Conservation (phyloP, 2,113 vertebrate genomes). For the Corythaeola cristata region DNA sequence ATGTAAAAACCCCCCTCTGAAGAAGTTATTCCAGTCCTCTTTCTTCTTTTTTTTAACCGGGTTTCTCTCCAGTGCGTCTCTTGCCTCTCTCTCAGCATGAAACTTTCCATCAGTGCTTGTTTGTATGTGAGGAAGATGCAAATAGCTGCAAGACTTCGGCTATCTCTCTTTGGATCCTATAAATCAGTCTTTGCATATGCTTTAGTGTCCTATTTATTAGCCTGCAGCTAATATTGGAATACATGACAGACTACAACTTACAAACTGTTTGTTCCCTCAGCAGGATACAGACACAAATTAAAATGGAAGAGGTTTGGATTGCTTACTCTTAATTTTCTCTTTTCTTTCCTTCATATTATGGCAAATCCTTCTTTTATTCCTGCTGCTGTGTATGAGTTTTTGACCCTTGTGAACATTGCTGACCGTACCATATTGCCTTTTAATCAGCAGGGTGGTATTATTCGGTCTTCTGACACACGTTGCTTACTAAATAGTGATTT, state of each 20-base stretch:
- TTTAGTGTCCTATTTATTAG: slow-evolving; percentile 38
- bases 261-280: slow-evolving; percentile 64
- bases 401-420: not conserved
- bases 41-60: not conserved
- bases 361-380: not conserved
- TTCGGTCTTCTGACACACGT: not conserved
- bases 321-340: slow-evolving; percentile 56
- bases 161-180: not conserved
- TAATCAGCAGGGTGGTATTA: not conserved
- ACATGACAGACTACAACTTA: not conserved
- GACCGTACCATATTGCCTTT: not conserved
- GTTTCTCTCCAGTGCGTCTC: not conserved
- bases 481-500: not conserved
- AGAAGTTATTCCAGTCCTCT: not conserved
- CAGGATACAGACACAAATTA: slow-evolving; percentile 58
- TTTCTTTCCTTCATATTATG: slow-evolving; percentile 15
- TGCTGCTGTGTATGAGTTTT: slow-evolving; percentile 5
- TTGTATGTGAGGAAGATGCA: slow-evolving; percentile 20
- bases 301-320: slow-evolving; percentile 61
- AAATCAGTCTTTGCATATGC: not conserved
- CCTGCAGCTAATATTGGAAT: slow-evolving; percentile 12
- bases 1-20: not conserved
- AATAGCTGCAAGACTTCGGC: slow-evolving; percentile 20
- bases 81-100: not conserved
- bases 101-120: not conserved